These are phyloP conservation scores for Corvus moneduloides DNA, from an alignment of 2,113 vertebrate genomes.

Conservation along the genomic window DNA sequence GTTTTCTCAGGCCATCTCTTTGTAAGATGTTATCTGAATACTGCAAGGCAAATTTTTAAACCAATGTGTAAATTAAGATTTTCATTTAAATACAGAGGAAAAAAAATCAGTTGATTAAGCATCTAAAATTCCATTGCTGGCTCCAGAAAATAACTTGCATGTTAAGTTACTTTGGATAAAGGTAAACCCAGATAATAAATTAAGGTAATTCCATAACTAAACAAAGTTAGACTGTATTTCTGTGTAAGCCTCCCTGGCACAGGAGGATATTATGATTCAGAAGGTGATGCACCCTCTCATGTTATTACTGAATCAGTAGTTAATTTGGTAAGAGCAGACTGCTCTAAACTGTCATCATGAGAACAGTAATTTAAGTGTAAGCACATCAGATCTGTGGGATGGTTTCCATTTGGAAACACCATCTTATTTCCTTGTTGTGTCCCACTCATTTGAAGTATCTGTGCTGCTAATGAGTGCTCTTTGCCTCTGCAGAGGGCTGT, in stretches of 20 bases:
- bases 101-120: neutral
- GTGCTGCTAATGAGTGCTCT: neutral
- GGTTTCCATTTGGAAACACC: neutral
- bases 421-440: neutral
- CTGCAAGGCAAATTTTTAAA: neutral
- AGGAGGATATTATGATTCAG: neutral
- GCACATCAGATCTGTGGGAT: neutral
- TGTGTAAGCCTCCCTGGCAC: neutral
- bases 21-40: neutral
- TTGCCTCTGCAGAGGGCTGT: neutral
- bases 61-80: neutral
- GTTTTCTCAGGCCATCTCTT: neutral
- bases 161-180: neutral
- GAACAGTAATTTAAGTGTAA: neutral
- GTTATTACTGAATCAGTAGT: slow-evolving; percentile 32
- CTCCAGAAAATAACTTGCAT: neutral
- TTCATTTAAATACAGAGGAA: neutral
- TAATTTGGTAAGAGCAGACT: slow-evolving; percentile 36
- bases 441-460: neutral
- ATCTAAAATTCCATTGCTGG: neutral
- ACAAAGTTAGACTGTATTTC: neutral
- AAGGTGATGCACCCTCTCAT: neutral
- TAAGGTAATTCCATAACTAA: neutral
- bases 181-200: neutral
- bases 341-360: neutral